Percentiles rank a stretch among this genome's conserved stretches.
Conservation (phyloP, 2,113 vertebrate genomes). For the Trochalopteron elliotii region DNA sequence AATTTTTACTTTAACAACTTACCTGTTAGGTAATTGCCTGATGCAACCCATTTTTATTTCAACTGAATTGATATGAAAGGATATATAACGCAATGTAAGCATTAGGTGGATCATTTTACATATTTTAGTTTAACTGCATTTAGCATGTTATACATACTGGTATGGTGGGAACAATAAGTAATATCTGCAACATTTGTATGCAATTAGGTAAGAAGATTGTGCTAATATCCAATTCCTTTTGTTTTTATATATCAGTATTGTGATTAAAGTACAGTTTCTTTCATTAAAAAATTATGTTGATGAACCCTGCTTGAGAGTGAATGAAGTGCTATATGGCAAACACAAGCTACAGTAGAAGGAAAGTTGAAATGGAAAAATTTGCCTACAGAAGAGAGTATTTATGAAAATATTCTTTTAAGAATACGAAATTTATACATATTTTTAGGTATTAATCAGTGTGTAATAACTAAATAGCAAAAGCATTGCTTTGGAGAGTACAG, state of each 20-base stretch:
- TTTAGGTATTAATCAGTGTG: neutral
- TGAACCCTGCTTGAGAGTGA: neutral
- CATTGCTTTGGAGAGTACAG: neutral
- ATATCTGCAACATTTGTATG: neutral
- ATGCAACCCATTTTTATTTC: neutral
- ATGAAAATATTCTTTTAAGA: neutral
- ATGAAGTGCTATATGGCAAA: neutral
- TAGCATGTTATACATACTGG: neutral
- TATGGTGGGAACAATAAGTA: neutral
- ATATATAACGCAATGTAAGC: neutral
- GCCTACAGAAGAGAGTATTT: neutral
- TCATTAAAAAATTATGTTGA: neutral
- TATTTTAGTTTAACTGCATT: neutral
- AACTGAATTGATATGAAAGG: neutral
- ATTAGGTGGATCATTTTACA: neutral
- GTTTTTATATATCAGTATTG: neutral
- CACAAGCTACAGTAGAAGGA: neutral
- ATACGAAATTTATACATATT: neutral
- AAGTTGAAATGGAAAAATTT: neutral
- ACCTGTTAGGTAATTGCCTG: neutral
- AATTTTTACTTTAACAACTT: neutral
- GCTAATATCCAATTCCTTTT: neutral
- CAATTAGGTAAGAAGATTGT: neutral
- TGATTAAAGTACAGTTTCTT: neutral
- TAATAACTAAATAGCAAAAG: neutral